Percentiles rank a stretch among this genome's conserved stretches.
Conservation (phyloP, 2,888 invertebrate genomes). For the Diplazon laetatorius region DNA sequence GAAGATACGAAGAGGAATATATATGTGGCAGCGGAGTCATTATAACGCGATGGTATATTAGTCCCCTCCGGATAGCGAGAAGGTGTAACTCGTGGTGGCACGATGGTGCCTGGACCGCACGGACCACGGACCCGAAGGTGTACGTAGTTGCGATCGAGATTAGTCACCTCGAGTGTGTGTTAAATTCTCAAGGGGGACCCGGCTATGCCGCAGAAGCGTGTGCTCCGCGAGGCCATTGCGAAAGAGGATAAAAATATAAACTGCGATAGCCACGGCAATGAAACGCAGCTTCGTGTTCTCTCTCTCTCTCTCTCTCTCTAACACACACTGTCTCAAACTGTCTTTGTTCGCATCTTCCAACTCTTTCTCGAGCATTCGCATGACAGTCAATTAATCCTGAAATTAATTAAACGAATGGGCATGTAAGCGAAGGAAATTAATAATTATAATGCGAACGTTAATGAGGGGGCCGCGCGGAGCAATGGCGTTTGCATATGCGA, state of each 20-base stretch:
- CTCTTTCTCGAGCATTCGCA: constrained; percentile 53
- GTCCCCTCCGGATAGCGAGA: constrained; percentile 29
- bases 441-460: constrained; percentile 67
- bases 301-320: constrained; percentile 16
- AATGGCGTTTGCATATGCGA: neutral
- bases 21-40: constrained; percentile 36
- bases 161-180: constrained; percentile 56
- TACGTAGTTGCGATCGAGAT: constrained; percentile 49
- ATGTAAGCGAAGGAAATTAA: constrained; percentile 68
- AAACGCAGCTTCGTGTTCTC: constrained; percentile 19
- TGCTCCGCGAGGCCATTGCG: constrained; percentile 3
- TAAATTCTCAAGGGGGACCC: constrained; percentile 44
- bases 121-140: neutral
- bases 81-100: constrained; percentile 15
- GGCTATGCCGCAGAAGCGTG: constrained; percentile 23
- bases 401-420: constrained; percentile 68
- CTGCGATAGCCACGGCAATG: constrained; percentile 29
- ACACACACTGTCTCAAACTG: too few relatives aligned
- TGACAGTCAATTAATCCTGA: constrained; percentile 68
- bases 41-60: constrained; percentile 41
- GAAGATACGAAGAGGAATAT: constrained; percentile 1
- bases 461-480: constrained; percentile 51
- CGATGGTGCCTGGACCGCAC: neutral
- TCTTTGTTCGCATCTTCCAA: too few relatives aligned
- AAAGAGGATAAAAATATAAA: constrained; percentile 25